Base-by-base conservation (phyloP, 35 echinoderm and acorn worm species). In the Apostichopus californicus region DNA sequence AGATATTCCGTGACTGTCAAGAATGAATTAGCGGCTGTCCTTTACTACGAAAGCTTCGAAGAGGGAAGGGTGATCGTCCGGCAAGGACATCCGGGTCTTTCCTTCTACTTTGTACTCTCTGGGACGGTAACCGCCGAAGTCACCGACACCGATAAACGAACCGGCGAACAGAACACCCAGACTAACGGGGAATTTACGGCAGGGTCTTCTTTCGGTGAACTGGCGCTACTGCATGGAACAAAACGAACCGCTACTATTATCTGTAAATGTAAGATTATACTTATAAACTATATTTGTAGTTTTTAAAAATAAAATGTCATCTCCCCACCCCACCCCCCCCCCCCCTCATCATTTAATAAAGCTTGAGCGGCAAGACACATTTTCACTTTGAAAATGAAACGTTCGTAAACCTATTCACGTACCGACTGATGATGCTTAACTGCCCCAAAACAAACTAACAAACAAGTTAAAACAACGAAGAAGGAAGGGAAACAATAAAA, bases 1-100 rank as follows among this genome's bases (percentile, higher is more conserved):
- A 92, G 90, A 11, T 99, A 99, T 70, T 93, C 95, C 0, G 61
- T 34, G 8, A 92, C 95, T 0, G 90, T 93, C 26, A 96, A 92
- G 79, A 72, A 90, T 25, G 97, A 96, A 61, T 66, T 99, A 55
- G 91, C 93, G 0, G 91, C 54, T 1, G 93, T 99, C 5, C 77
- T 99, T 13, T 93, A 96, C 61, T 99, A 93, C 92, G 97, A 99
- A 70, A 89, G 86, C 61, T 99, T 95, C 64, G 95, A 96, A 77
- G 93, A 93, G 9, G 97, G 97, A 3, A 72, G 97, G 22, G 92
- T 99, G 34, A 94, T 99, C n/a, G 97, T 99, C 5, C 85, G 83
- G 56, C 97, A 99, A 60, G 97, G 97, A 0, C 93, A 99, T 70
- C 97, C 97, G 5, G 97, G 97, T 0, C 92, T 96, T 2, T 95